Evolutionary conservation across 2,113 vertebrate genomes (phyloP).

Genomic region (Turnix velox): DNA sequence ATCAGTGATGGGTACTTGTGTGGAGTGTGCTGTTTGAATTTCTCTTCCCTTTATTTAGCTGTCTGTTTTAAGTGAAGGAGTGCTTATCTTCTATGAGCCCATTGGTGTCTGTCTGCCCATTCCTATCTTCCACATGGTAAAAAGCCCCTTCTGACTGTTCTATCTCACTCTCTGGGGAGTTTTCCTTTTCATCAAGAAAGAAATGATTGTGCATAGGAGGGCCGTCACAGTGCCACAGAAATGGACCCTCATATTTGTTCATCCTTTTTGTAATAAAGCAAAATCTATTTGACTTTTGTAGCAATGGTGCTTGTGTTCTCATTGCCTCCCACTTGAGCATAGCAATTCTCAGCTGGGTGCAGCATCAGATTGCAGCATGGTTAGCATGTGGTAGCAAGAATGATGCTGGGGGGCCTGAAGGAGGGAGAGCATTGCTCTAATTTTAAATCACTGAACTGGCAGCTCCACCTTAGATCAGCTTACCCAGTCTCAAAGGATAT

Average conservation of each 20-base stretch:
- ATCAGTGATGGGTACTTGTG: neutral
- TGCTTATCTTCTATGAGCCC: neutral
- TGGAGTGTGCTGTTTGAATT: neutral
- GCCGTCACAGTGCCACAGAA: rapidly evolving
- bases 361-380: slow-evolving; percentile 46
- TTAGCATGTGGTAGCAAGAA: slow-evolving; percentile 33
- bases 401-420: neutral
- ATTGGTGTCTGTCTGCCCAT: neutral
- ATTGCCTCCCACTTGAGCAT: slow-evolving; percentile 40
- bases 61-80: neutral
- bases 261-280: neutral
- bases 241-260: neutral
- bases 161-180: neutral
- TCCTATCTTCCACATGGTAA: neutral
- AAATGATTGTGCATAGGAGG: neutral
- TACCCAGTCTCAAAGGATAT: slow-evolving; percentile 23
- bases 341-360: neutral
- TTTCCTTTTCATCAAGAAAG: neutral
- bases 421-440: slow-evolving; percentile 27
- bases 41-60: neutral
- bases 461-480: slow-evolving; percentile 6
- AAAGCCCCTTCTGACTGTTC: neutral
- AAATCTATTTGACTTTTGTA: neutral
- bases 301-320: neutral
- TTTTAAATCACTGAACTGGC: slow-evolving; percentile 34